These are phyloP conservation scores for Chrysolina haemoptera DNA, from an alignment of 2,888 invertebrate genomes.

Conservation along the genomic window DNA sequence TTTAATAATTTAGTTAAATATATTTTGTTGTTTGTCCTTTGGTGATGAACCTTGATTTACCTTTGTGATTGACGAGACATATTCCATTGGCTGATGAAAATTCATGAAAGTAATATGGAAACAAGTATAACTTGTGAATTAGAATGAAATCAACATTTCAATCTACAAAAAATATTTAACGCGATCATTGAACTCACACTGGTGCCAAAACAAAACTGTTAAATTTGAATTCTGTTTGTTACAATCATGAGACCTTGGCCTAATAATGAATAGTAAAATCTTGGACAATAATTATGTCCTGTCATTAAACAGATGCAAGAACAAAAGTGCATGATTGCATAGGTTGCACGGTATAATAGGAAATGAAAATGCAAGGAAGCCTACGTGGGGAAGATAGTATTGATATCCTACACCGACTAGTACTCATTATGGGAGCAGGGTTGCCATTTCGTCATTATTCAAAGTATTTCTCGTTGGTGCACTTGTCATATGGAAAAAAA, in stretches of 20 bases:
- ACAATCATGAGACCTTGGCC: conserved; percentile 44
- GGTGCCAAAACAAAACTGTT: conserved; percentile 48
- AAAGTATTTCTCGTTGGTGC: neutral
- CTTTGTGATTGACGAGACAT: neutral
- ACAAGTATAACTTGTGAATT: neutral
- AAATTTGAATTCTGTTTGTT: conserved; percentile 27
- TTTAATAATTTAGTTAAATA: neutral
- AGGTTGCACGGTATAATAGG: conserved; percentile 49
- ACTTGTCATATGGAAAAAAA: neutral
- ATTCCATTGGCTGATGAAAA: neutral
- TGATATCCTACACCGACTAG: conserved; percentile 52
- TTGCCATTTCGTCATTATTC: conserved; percentile 28
- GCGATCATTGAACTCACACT: conserved; percentile 54
- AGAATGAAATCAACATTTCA: neutral
- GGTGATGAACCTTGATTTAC: neutral
- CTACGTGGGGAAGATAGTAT: conserved; percentile 66
- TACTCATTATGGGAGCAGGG: conserved; percentile 14
- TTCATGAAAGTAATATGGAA: neutral
- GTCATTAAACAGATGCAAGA: conserved; percentile 48
- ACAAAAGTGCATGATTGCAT: conserved; percentile 53
- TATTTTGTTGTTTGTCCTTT: neutral
- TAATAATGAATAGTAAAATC: conserved; percentile 44
- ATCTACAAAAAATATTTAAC: conserved; percentile 30
- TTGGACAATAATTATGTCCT: conserved; percentile 51
- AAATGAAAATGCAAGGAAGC: conserved; percentile 53